Base-by-base conservation (phyloP, 2,888 invertebrate genomes). In the Heteropelma amictum region DNA sequence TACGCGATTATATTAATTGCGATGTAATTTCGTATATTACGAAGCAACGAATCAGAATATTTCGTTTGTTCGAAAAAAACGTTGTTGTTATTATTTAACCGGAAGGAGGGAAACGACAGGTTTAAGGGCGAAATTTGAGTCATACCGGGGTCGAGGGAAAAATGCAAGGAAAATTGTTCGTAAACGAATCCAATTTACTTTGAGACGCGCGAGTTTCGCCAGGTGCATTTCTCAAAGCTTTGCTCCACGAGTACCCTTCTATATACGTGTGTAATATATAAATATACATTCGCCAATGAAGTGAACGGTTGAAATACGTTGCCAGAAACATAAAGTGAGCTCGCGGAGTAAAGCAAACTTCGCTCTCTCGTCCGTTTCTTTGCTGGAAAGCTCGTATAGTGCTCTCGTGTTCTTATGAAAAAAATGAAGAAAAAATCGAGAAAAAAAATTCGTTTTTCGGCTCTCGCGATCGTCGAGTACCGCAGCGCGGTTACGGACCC, bases 181-280 rank as follows among this genome's bases (percentile, higher is more conserved):
- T 72, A 77, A 79, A 81, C 77, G 74, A 81, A 80, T 79, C 78
- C 74, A 81, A 81, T 80, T 78, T 77, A 77, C 77, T 80, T 73
- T 77, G 64, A 72, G 67, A 51, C 49, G 21, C n/a, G 8, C 10
- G 26, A 54, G 69, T 19, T 53, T 64, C 28, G 12, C 33, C 21
- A 10, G n/a, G 28, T 47, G 42, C 77, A n/a, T 77, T 73, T 75
- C 65, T 68, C 71, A 76, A 77, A 77, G 77, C 38, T 61, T 53
- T 47, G 60, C 54, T 61, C 56, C 54, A 54, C 70, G 35, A 56
- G 54, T n/a, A n/a, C n/a, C n/a, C n/a, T 40, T 14, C 40, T 35
- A 23, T 54, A 54, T 56, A 30, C 51, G 40, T 21, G 21, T 30
- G 38, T 7, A 26, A 10, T 51, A 64, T 51, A 21, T 38, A 19